A percentile compares a stretch with the other conserved stretches of the same genome.
Conservation (phyloP, 2,113 vertebrate genomes). For the Mesocricetus auratus region DNA sequence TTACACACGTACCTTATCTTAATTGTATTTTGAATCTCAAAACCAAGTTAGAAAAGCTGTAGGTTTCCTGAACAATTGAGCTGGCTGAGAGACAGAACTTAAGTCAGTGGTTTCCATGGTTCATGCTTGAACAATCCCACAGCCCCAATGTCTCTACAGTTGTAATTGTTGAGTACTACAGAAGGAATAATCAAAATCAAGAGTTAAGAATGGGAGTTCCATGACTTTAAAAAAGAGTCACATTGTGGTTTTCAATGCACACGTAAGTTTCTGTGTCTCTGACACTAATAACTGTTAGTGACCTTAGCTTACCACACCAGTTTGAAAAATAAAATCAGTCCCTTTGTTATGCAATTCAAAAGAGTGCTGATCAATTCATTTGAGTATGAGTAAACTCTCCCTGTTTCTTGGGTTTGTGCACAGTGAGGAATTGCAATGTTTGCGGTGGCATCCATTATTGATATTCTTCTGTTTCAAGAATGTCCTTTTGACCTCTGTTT, state of each 20-base stretch:
- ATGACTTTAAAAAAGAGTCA: conserved; percentile 8
- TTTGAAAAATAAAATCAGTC: conserved; percentile 56
- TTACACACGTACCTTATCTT: not conserved
- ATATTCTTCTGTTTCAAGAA: conserved; percentile 30
- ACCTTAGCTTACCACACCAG: conserved; percentile 24
- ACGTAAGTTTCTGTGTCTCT: not conserved
- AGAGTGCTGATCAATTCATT: conserved; percentile 58
- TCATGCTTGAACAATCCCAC: not conserved
- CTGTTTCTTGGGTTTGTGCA: not conserved
- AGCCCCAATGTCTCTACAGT: not conserved
- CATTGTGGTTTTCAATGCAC: not conserved
- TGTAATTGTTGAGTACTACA: not conserved
- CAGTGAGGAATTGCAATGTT: not conserved
- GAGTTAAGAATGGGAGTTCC: not conserved
- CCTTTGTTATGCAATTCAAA: conserved; percentile 53
- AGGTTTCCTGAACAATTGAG: not conserved
- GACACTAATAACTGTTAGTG: conserved; percentile 38
- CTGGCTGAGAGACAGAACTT: not conserved
- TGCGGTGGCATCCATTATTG: conserved; percentile 48
- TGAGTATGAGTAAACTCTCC: conserved; percentile 56
- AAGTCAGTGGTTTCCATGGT: not conserved
- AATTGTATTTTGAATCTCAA: conserved; percentile 11
- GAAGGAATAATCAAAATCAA: not conserved
- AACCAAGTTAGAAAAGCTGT: not conserved
- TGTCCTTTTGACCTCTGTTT: conserved; percentile 68